Evolutionary conservation across 2,113 vertebrate species (phyloP).

Genomic region (Vicugna pacos): DNA sequence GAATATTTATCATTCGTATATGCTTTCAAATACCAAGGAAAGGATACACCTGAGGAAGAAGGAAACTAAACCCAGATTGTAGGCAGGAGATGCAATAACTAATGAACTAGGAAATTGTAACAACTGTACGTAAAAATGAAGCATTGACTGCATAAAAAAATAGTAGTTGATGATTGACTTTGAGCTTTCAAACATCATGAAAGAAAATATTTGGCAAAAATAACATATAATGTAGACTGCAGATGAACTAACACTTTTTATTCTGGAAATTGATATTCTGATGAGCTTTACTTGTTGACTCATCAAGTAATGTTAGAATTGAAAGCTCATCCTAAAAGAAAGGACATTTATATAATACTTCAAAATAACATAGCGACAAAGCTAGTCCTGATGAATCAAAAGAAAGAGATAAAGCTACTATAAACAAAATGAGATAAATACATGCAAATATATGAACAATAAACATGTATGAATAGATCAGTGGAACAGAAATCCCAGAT

Average conservation of each 20-base stretch:
- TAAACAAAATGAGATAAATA: neutral
- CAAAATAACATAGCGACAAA: neutral
- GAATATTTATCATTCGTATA: neutral
- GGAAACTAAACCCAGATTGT: neutral
- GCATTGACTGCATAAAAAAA: neutral
- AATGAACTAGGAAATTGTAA: neutral
- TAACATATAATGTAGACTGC: neutral
- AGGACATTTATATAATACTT: neutral
- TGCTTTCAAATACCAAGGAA: neutral
- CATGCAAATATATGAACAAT: neutral
- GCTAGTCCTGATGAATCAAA: neutral
- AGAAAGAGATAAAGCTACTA: neutral
- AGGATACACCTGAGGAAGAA: neutral
- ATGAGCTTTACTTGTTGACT: neutral
- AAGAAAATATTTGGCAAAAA: neutral
- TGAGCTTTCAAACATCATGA: neutral
- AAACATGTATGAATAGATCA: neutral
- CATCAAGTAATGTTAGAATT: neutral
- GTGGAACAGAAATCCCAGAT: neutral
- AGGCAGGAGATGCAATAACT: neutral
- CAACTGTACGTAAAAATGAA: neutral
- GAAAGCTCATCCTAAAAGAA: neutral
- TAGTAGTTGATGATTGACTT: neutral
- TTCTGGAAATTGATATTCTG: neutral
- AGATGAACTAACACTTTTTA: neutral